Evolutionary conservation across 2,888 invertebrate species (phyloP), one percentile per base, ranked within the genome.

Genomic region (Pteria penguin): DNA sequence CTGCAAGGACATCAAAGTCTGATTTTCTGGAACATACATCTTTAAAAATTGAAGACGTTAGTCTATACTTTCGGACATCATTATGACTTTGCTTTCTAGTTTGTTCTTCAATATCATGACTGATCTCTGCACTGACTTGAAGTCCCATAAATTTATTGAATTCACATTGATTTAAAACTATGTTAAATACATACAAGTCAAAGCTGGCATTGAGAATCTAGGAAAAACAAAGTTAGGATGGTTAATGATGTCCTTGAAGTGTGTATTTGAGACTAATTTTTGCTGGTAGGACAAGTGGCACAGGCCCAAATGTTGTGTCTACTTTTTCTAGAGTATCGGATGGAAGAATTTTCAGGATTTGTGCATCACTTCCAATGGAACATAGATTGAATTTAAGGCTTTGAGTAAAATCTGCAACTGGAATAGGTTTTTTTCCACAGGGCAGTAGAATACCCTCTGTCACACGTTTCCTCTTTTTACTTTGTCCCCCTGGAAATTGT

Each of bases 211-310:
- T n/a, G 24, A 22, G 27, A 63, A 33, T 33, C 36, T 36, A 2
- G 65, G 52, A 26, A 65, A 65, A 24, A 14, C 24, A 18, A 27
- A 36, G 18, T 45, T 29, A 11, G 24, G 5, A 4, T 45, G 8
- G n/a, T 45, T 65, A n/a, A 22, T 22, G 11, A 63, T 63, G 14
- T 63, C 24, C 32, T 24, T 36, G 27, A 14, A n/a, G n/a, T n/a
- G n/a, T n/a, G n/a, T n/a, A 22, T 3, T 0, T 36, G 27, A 45
- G 1, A 24, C 26, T 14, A 27, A 27, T 65, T 26, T 65, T 11
- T 65, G 65, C 27, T 65, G 65, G 26, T 65, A 65, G 45, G 65
- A 65, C 24, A 65, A 27, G 33, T 4, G 52, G 65, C 29, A 65
- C 65, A 22, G 14, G 31, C 2, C 63, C 63, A 63, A 63, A 63